phyloP scores from a whole-genome alignment of 2,888 invertebrate genomes.

The Melanophora roralis region DNA sequence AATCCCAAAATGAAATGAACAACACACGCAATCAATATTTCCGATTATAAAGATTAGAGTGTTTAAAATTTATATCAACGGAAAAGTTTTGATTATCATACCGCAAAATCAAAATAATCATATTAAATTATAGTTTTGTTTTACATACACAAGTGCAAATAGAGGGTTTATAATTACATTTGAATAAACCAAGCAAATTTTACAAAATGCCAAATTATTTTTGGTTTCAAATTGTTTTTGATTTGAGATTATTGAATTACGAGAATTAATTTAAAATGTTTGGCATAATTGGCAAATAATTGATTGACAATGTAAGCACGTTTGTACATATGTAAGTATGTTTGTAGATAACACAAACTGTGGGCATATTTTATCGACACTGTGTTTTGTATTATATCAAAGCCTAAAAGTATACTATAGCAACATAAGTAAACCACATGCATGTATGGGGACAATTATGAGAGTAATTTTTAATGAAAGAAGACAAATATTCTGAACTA shows the following conservation, averaged over 20 bases:
- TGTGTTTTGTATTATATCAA: too few species aligned
- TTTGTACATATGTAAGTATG: not conserved
- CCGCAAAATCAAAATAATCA: constrained; percentile 3
- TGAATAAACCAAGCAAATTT: not conserved
- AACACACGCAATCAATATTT: constrained; percentile 3
- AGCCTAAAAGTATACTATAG: not conserved
- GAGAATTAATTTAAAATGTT: not conserved
- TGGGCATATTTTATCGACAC: too few species aligned
- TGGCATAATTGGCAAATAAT: not conserved
- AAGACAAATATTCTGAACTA: too few species aligned
- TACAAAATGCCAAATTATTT: not conserved
- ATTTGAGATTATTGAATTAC: constrained; percentile 1
- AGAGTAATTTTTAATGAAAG: too few species aligned
- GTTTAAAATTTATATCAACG: constrained; percentile 8
- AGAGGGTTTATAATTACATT: not conserved
- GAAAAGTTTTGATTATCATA: constrained; percentile 19
- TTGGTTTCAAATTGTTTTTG: not conserved
- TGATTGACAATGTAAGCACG: not conserved
- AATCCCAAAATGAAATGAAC: not conserved
- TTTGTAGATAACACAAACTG: not conserved
- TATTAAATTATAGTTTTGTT: constrained; percentile 17
- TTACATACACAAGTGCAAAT: not conserved
- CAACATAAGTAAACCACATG: not conserved
- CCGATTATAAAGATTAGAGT: constrained; percentile 18
- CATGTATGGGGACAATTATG: too few species aligned